Percentiles rank a stretch among this genome's conserved stretches.
phyloP scores from a whole-genome alignment of 2,888 invertebrate species.

The Drosophila setosimentum region DNA sequence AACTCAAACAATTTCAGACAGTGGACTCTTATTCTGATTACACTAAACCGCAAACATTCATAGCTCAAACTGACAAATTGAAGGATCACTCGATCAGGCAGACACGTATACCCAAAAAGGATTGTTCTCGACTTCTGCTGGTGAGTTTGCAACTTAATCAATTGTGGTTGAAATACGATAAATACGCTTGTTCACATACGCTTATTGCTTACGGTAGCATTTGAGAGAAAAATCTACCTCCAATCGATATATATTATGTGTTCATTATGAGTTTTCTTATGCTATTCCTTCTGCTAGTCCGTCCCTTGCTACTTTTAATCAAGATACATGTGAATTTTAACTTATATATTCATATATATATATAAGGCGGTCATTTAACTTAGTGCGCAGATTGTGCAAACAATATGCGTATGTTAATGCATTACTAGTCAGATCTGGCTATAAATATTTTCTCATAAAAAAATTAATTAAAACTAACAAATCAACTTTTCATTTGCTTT shows the following conservation, averaged over 20 bases:
- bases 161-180: neutral
- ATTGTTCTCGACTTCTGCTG: neutral
- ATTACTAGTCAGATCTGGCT: neutral
- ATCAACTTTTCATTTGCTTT: conserved; percentile 16
- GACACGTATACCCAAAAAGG: neutral
- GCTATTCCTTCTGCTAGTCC: too few species aligned
- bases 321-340: too few species aligned
- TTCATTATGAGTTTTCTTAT: too few species aligned
- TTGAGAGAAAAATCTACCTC: too few species aligned
- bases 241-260: too few species aligned
- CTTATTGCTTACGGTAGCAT: neutral
- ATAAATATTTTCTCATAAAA: neutral
- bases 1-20: conserved; percentile 22
- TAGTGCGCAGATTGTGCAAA: neutral
- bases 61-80: neutral
- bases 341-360: too few species aligned
- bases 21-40: conserved; percentile 2
- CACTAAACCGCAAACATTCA: neutral
- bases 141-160: conserved; percentile 19
- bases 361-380: neutral
- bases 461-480: neutral
- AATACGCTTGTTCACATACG: neutral
- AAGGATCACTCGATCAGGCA: neutral
- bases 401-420: neutral
- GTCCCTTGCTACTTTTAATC: too few species aligned